Evolutionary conservation across 2,888 invertebrate genomes (phyloP), one percentile per base, ranked within the genome.

Genomic region (Scaptomyza reducta): DNA sequence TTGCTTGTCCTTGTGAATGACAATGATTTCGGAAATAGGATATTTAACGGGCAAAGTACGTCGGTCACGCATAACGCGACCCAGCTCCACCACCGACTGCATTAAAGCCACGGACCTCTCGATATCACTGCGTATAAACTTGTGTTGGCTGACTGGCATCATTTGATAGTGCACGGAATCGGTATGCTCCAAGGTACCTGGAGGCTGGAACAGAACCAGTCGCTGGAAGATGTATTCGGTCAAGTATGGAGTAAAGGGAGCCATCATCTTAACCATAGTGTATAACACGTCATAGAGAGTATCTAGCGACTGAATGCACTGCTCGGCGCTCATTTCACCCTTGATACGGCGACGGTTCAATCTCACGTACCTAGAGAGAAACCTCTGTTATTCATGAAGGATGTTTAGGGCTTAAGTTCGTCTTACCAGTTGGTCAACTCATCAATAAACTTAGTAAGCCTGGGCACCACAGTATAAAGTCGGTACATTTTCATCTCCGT

Each of bases 171-270:
- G 99, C 0, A 99, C 95, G 89, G 98, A 98, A 46, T 95, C 95
- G 29, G 93, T 92, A 10, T 80, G 70, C 40, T 87, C 92, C 22
- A 82, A 38, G 5, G 93, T 91, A 18, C 96, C 92, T 2, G 79
- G 63, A 7, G 89, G 88, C 63, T 90, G 87, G 33, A 97, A 92
- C 77, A 95, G 93, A 40, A 95, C 94, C 72, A 99, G 92, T 61
- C 96, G 96, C 91, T 97, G 97, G 92, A 97, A 99, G 95, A 99
- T 98, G 66, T 96, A 94, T 92, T 99, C 99, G 0, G 98, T 96
- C 56, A 99, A 93, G 92, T 97, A 99, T 0, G 99, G 99, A 0
- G 98, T 98, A 91, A 99, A 99, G 0, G 99, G 98, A 1, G 99
- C 97, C 97, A 99, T 99, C 85, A 99, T 95, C 81, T 96, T 94